These are phyloP conservation scores for Eueremaeus valkanovi DNA, from an alignment of 2,888 invertebrate genomes.

Conservation along the genomic window DNA sequence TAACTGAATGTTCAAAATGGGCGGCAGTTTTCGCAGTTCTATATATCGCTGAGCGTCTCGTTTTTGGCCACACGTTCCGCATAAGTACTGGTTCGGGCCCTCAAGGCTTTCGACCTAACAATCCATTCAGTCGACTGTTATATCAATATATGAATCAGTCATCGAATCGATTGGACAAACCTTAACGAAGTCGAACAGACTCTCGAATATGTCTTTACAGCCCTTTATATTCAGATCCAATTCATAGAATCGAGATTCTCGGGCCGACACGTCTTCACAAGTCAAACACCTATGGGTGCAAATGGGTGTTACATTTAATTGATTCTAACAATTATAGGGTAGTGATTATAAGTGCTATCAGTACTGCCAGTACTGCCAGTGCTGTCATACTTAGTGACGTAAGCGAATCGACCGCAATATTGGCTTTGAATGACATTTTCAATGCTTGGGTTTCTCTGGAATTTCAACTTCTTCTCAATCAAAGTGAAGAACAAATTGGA, in stretches of 20 bases:
- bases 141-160: background rate
- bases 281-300: constrained; percentile 54
- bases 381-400: constrained; percentile 54
- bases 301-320: no score
- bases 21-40: constrained; percentile 58
- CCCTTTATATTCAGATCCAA: constrained; percentile 60
- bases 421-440: constrained; percentile 54
- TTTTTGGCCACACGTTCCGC: constrained; percentile 58
- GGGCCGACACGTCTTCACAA: constrained; percentile 58
- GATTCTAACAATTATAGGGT: no score
- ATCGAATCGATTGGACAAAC: constrained; percentile 44
- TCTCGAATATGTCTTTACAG: constrained; percentile 56
- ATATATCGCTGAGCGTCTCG: constrained; percentile 60
- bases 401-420: constrained; percentile 56
- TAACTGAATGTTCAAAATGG: constrained; percentile 61
- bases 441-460: constrained; percentile 50
- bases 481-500: constrained; percentile 61
- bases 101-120: constrained; percentile 59
- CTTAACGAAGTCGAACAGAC: constrained; percentile 59
- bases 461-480: constrained; percentile 57
- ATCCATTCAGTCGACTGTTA: background rate
- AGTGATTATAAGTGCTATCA: no score
- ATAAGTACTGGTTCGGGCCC: constrained; percentile 61
- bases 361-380: no score
- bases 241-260: constrained; percentile 60